Evolutionary conservation across 2,113 vertebrate genomes (phyloP), one percentile per base, ranked within the genome.

Genomic region (Alouatta palliata): DNA sequence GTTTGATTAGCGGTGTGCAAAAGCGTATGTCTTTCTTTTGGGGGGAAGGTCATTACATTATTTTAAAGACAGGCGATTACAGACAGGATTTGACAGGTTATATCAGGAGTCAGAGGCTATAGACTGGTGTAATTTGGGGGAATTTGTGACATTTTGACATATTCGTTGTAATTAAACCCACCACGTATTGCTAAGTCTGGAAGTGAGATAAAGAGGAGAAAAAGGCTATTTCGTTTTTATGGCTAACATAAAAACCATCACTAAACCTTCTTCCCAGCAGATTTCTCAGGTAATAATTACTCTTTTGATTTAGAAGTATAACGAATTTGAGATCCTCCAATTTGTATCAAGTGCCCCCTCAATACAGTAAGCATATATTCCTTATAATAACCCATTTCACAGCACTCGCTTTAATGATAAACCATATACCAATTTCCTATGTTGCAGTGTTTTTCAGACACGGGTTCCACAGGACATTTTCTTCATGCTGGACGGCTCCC

Each of bases 201-300:
- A 20, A 71, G 10, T 8, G 1, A 32, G 37, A 47, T 8, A 45
- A 49, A 75, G 25, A 19, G 12, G 25, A 64, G 20, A 21, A 23
- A 12, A 35, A 5, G 5, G 16, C 25, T 11, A 0, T 12, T 64
- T 75, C 47, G 7, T 5, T 83, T 37, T 90, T 0, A 3, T 6
- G 2, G 6, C 37, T 68, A 61, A 49, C 12, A 52, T n/a, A 21
- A 35, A 47, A n/a, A 30, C 23, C 27, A 3, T n/a, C 35, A 7
- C 8, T 8, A 30, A 43, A 89, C 10, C 47, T 58, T 19, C 40
- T 32, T 52, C 4, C 19, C 27, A 17, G 11, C 9, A 0, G 1
- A 0, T 40, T 43, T 76, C 81, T 23, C 32, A 47, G 90, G 49
- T 10, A 54, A 52, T 47, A 66, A 49, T 71, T 45, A 58, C 17